Conservation (phyloP, 2,797 vertebrate species). For the Myoxocephalus aenaeus region DNA sequence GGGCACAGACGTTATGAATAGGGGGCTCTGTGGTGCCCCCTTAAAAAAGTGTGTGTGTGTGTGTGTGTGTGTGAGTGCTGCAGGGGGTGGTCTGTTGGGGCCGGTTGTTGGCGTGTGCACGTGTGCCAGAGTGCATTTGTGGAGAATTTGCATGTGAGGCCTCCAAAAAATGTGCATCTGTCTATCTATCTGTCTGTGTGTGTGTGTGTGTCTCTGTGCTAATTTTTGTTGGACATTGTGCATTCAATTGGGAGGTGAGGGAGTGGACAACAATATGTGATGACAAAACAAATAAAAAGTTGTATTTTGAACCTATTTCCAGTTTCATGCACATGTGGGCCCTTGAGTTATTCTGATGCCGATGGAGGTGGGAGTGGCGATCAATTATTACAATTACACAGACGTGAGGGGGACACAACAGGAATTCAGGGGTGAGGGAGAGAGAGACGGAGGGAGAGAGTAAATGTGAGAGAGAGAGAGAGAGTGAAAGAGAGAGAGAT, state of each 20-base stretch:
- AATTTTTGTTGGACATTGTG: not conserved
- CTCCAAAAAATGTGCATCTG: constrained; percentile 41
- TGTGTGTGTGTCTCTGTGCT: not conserved
- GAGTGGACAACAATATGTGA: not conserved
- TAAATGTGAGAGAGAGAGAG: constrained; percentile 26
- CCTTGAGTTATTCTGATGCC: constrained; percentile 15
- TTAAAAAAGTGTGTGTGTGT: constrained; percentile 43
- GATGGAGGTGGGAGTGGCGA: constrained; percentile 22
- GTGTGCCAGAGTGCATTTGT: constrained; percentile 39
- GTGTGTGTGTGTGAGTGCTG: constrained; percentile 37
- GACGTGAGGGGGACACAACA: constrained; percentile 51
- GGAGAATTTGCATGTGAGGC: constrained; percentile 43
- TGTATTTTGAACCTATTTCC: not conserved
- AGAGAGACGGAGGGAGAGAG: constrained; percentile 24
- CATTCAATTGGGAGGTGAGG: not conserved
- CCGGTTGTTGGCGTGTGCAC: constrained; percentile 35
- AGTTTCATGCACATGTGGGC: not conserved
- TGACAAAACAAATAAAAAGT: not conserved
- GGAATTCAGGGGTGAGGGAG: constrained; percentile 56
- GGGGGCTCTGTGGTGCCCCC: constrained; percentile 70
- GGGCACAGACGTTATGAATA: constrained; percentile 69
- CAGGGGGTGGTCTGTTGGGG: constrained; percentile 52
- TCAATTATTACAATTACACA: constrained; percentile 73
- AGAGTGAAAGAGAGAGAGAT: constrained; percentile 50
- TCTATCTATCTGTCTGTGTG: not conserved